Evolutionary conservation across 2,888 invertebrate genomes (phyloP).

Genomic region (Drosophila paucipuncta): DNA sequence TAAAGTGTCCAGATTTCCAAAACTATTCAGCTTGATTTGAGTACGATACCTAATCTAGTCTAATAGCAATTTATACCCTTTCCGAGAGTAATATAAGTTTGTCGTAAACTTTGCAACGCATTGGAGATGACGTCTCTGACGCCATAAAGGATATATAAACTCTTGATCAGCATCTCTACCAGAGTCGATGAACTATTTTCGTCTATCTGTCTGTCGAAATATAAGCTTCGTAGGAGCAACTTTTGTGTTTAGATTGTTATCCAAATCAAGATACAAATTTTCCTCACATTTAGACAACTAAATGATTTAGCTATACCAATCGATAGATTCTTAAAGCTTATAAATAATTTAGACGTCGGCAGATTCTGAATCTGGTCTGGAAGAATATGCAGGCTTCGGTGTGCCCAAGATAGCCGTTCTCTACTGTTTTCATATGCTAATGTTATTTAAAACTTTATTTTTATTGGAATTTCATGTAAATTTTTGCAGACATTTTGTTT

Average conservation of each 20-base stretch:
- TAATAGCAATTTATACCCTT: background rate
- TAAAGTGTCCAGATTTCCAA: background rate
- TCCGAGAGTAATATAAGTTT: background rate
- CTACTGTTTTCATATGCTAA: constrained; percentile 39
- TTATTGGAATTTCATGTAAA: constrained; percentile 75
- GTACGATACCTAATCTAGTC: background rate
- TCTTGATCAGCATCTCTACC: background rate
- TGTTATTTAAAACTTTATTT: constrained; percentile 60
- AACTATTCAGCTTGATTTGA: background rate
- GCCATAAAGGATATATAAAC: background rate
- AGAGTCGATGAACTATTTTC: background rate
- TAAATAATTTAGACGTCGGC: background rate
- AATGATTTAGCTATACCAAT: background rate
- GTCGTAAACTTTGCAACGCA: background rate
- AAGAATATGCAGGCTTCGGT: background rate
- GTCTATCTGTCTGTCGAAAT: background rate
- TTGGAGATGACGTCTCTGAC: background rate
- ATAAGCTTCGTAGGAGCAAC: background rate
- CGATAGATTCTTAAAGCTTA: background rate
- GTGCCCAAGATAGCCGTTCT: background rate
- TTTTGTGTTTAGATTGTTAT: background rate
- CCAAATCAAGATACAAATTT: background rate
- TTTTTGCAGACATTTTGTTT: constrained; percentile 43
- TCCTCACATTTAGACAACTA: background rate
- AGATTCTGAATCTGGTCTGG: background rate